Conservation (phyloP, 2,797 vertebrate genomes). For the Eulemur coronatus region DNA sequence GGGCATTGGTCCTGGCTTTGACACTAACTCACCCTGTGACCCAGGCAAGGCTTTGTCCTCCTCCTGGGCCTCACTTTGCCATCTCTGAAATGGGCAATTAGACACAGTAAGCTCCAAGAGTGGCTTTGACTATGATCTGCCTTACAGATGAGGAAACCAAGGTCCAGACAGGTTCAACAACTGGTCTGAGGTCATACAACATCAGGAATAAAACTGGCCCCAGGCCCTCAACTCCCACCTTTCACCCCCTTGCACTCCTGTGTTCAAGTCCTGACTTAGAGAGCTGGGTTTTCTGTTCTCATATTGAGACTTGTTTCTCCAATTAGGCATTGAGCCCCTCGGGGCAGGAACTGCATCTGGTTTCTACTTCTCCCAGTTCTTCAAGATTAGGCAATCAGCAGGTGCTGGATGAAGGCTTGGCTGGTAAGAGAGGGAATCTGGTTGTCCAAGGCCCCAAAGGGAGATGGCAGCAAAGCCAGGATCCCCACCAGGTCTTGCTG, state of each 20-base stretch:
- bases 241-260: neutral
- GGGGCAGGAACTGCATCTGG: constrained; percentile 25
- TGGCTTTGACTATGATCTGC: neutral
- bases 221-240: neutral
- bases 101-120: neutral
- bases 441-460: neutral
- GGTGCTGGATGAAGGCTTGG: neutral
- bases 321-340: constrained; percentile 33
- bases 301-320: constrained; percentile 1
- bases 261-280: constrained; percentile 27
- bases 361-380: constrained; percentile 23
- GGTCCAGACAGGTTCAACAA: neutral
- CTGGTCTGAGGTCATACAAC: neutral
- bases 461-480: neutral
- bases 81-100: neutral
- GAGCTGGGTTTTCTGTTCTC: constrained; percentile 19
- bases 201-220: neutral
- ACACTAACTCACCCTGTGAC: neutral
- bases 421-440: neutral
- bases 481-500: neutral
- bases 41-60: neutral
- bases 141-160: neutral
- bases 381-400: constrained; percentile 32
- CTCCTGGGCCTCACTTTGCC: neutral
- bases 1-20: neutral